Evolutionary conservation across 2,797 vertebrate species (phyloP).

Genomic region (Ibycter americanus): DNA sequence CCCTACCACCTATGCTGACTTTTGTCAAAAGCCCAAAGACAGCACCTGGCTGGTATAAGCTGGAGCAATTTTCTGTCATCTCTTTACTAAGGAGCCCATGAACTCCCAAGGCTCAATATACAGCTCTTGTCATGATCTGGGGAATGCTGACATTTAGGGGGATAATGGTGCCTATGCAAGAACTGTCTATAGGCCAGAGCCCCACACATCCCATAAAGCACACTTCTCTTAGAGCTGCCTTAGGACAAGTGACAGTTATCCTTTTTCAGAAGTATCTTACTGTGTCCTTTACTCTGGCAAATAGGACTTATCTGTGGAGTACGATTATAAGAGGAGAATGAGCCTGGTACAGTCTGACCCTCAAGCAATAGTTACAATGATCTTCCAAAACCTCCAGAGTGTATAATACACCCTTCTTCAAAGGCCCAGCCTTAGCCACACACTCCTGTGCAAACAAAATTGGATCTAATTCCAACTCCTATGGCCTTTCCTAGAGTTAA

Average conservation of each 20-base stretch:
- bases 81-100: background rate
- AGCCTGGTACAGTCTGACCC: background rate
- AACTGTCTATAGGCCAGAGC: background rate
- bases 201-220: background rate
- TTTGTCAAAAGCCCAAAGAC: background rate
- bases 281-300: background rate
- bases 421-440: constrained; percentile 57
- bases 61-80: background rate
- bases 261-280: background rate
- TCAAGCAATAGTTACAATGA: background rate
- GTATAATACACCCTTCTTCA: background rate
- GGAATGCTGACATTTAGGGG: background rate
- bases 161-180: background rate
- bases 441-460: constrained; percentile 49
- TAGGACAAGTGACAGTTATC: background rate
- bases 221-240: background rate
- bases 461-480: constrained; percentile 32
- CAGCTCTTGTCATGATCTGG: background rate
- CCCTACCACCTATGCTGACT: background rate
- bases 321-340: background rate
- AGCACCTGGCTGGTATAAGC: background rate
- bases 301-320: background rate
- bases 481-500: constrained; percentile 45
- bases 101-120: background rate
- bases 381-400: constrained; percentile 29